A percentile compares a stretch with the other conserved stretches of the same genome.
Conservation (phyloP, 1,140 invertebrate species). For the Popillia japonica region DNA sequence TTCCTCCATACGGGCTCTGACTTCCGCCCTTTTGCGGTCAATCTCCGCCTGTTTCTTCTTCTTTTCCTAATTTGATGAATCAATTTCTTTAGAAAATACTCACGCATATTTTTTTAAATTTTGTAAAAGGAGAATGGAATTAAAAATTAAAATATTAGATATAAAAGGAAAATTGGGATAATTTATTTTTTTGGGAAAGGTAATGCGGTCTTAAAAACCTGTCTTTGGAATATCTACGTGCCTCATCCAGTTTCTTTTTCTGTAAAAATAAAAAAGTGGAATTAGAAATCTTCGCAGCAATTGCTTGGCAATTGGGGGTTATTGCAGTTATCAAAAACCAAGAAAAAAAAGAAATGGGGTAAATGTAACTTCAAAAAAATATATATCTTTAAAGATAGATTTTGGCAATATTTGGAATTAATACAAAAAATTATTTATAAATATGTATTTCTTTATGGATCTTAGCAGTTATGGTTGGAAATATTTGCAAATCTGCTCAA, state of each 20-base stretch:
- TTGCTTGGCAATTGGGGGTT: neutral
- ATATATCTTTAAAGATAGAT: too few species aligned
- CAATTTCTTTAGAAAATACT: constrained; percentile 26
- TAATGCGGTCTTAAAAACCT: constrained; percentile 4
- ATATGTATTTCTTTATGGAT: too few species aligned
- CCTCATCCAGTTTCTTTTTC: constrained; percentile 69
- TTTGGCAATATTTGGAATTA: too few species aligned
- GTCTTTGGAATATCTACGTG: constrained; percentile 60
- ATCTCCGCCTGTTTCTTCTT: constrained; percentile 94
- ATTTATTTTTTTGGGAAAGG: neutral
- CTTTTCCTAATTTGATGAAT: constrained; percentile 74
- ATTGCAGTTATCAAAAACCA: neutral
- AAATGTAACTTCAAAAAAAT: too few species aligned
- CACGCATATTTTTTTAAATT: constrained; percentile 9
- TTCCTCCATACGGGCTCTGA: constrained; percentile 94
- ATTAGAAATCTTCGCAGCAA: constrained; percentile 38
- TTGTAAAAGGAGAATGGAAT: neutral
- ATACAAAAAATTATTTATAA: too few species aligned
- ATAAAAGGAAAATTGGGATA: neutral
- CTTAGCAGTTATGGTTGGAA: too few species aligned
- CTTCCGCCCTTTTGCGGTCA: constrained; percentile 93
- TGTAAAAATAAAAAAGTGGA: constrained; percentile 62
- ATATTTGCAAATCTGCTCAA: too few species aligned
- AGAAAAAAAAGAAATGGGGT: too few species aligned
- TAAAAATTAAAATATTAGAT: neutral